Conservation (phyloP, 2,888 invertebrate genomes). For the Caenorhabditis sp. region DNA sequence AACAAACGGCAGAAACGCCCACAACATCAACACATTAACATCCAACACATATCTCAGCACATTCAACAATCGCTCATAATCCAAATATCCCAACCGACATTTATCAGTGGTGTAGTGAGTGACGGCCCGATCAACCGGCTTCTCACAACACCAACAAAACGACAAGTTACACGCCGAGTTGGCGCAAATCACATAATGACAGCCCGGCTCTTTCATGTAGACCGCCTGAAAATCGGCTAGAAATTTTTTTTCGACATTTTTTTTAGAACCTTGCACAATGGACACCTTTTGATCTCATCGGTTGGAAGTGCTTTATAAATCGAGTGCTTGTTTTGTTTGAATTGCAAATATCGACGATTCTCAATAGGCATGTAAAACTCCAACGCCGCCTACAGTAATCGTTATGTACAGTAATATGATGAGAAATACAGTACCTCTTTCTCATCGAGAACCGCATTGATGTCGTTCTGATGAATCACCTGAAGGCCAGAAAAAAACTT, state of each 20-base stretch:
- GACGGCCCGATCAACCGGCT: slow-evolving; percentile 21
- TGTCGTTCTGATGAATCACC: slow-evolving; percentile 53
- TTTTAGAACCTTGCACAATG: slow-evolving; percentile 31
- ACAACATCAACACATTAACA: slow-evolving; percentile 25
- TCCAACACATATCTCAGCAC: slow-evolving; percentile 17
- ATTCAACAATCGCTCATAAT: slow-evolving; percentile 18
- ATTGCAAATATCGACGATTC: slow-evolving; percentile 41
- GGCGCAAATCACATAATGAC: slow-evolving; percentile 46
- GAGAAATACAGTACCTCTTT: slow-evolving; percentile 22
- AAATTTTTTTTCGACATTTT: not conserved
- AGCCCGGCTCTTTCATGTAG: slow-evolving; percentile 34
- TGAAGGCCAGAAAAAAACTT: too few relatives aligned
- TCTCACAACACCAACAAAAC: slow-evolving; percentile 48
- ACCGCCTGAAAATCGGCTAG: not conserved
- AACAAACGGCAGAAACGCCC: slow-evolving; percentile 22
- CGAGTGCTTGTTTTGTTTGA: slow-evolving; percentile 51
- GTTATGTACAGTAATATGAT: too few relatives aligned
- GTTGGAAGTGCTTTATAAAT: slow-evolving; percentile 28
- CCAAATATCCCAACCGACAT: slow-evolving; percentile 34
- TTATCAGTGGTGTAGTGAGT: slow-evolving; percentile 22
- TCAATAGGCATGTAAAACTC: slow-evolving; percentile 42
- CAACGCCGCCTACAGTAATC: slow-evolving; percentile 23
- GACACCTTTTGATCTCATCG: slow-evolving; percentile 41
- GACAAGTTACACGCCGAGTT: slow-evolving; percentile 35
- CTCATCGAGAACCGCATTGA: slow-evolving; percentile 51